These are phyloP conservation scores for Falco naumanni DNA, from an alignment of 2,797 vertebrate species.

Conservation along the genomic window DNA sequence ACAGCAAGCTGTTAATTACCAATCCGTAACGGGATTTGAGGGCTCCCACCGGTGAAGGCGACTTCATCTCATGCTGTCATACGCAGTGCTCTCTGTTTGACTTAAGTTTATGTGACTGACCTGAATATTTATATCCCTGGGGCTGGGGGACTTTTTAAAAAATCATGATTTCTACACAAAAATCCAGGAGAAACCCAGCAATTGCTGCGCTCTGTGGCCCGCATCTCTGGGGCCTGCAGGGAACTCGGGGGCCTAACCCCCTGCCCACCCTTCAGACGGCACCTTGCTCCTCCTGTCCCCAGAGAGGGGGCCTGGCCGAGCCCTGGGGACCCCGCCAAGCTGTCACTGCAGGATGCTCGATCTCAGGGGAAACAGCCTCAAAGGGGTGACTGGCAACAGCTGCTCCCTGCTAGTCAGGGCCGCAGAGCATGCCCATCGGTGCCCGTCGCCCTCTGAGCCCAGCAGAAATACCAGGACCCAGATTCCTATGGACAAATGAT, in stretches of 20 bases:
- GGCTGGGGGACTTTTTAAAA: neutral
- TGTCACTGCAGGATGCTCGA: neutral
- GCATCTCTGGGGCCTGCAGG: neutral
- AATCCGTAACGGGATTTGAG: conserved; percentile 32
- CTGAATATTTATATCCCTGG: conserved; percentile 14
- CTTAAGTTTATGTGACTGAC: conserved; percentile 19
- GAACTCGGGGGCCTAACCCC: neutral
- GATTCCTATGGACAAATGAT: neutral
- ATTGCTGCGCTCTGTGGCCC: neutral
- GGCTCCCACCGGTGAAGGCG: neutral
- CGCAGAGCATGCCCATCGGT: fast-evolving
- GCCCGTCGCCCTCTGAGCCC: neutral
- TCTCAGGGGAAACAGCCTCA: neutral
- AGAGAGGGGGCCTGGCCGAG: neutral
- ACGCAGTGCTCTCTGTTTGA: neutral
- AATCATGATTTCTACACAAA: neutral
- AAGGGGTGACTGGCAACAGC: conserved; percentile 6
- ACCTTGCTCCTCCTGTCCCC: neutral
- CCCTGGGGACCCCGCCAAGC: neutral
- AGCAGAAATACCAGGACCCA: neutral
- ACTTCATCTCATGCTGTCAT: neutral
- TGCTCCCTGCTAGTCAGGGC: neutral
- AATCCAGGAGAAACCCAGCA: neutral
- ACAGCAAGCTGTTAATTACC: conserved; percentile 62
- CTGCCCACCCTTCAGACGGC: neutral